phyloP scores from a whole-genome alignment of 2,113 vertebrate genomes.

The Pan troglodytes region DNA sequence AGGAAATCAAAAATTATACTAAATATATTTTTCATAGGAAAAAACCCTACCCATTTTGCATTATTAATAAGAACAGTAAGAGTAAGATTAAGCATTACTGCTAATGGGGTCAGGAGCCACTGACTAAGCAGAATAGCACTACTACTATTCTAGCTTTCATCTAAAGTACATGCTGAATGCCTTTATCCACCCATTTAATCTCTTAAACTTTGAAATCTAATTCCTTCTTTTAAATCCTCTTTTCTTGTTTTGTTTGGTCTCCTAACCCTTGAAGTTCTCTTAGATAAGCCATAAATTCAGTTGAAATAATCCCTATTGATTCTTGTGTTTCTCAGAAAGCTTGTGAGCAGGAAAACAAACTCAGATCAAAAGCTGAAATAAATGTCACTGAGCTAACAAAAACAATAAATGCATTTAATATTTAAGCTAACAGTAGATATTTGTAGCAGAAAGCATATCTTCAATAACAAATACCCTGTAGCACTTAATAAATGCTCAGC shows the following conservation, averaged over 20 bases:
- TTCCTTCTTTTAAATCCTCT: slow-evolving; percentile 70
- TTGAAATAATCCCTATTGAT: slow-evolving; percentile 72
- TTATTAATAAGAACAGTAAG: not conserved
- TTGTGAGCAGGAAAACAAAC: slow-evolving; percentile 54
- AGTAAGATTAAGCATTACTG: slow-evolving; percentile 3
- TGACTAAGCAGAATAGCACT: not conserved
- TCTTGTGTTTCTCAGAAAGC: slow-evolving; percentile 54
- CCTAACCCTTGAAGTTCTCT: slow-evolving; percentile 65
- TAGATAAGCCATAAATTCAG: slow-evolving; percentile 66
- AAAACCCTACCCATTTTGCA: not conserved
- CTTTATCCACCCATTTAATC: slow-evolving; percentile 61
- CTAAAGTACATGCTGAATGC: slow-evolving; percentile 25
- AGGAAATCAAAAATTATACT: not conserved
- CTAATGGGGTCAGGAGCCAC: slow-evolving; percentile 36
- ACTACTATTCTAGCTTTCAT: slow-evolving; percentile 40
- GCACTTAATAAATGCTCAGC: not conserved
- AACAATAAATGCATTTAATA: slow-evolving; percentile 58
- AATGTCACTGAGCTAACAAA: slow-evolving; percentile 63
- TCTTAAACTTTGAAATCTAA: slow-evolving; percentile 70
- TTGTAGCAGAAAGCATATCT: not conserved
- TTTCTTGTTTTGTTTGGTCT: slow-evolving; percentile 72
- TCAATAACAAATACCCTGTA: not conserved
- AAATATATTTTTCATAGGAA: not conserved
- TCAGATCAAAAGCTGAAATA: slow-evolving; percentile 64
- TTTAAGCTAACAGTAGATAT: slow-evolving; percentile 21